Percentiles rank a stretch among this genome's conserved stretches.
Evolutionary conservation across 2,888 invertebrate genomes (phyloP).

Genomic region (Frankliniella fusca): DNA sequence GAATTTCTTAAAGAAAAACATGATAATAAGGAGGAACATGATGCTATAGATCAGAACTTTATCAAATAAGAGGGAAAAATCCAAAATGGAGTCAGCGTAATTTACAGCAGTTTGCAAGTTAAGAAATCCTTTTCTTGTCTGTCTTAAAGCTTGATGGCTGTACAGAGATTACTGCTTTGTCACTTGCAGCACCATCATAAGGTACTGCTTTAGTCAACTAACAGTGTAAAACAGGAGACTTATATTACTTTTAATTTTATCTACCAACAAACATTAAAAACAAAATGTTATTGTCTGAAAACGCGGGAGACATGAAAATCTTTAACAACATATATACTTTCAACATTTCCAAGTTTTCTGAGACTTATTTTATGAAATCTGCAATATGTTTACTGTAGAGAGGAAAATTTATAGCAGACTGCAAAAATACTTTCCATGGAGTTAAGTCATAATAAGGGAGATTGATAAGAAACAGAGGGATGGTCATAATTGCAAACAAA

Average conservation of each 20-base stretch:
- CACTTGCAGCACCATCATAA: too few relatives aligned
- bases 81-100: neutral
- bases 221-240: neutral
- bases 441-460: neutral
- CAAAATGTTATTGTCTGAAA: neutral
- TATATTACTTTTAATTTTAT: neutral
- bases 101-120: slow-evolving; percentile 4
- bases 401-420: neutral
- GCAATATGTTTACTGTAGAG: neutral
- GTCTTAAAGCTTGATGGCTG: too few relatives aligned
- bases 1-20: neutral
- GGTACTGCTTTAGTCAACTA: too few relatives aligned
- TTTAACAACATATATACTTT: neutral
- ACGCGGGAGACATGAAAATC: neutral
- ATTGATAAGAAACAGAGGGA: neutral
- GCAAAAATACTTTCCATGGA: slow-evolving; percentile 6
- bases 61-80: neutral
- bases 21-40: neutral
- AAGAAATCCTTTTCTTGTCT: too few relatives aligned
- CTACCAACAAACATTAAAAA: neutral
- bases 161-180: too few relatives aligned
- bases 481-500: neutral
- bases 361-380: neutral
- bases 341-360: neutral
- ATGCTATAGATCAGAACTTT: neutral